Evolutionary conservation across 2,797 vertebrate species (phyloP).

Genomic region (Heliangelus exortis): DNA sequence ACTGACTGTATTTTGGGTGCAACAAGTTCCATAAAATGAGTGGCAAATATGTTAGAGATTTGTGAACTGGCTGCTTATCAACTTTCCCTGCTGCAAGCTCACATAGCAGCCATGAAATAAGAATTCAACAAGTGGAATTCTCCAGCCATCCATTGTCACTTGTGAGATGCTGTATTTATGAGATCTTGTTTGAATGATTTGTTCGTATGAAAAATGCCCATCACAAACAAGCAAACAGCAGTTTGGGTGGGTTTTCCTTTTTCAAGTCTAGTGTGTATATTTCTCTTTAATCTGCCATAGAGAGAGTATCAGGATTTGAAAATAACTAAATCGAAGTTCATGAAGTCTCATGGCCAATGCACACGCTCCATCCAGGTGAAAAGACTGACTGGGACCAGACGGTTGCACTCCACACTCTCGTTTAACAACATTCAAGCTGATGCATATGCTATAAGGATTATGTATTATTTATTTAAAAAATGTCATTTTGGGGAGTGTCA

Average conservation of each 20-base stretch:
- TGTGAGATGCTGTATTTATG: background rate
- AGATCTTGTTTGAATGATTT: background rate
- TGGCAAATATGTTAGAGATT: background rate
- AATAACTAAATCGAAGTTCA: background rate
- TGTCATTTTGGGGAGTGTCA: rapidly evolving
- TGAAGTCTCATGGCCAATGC: background rate
- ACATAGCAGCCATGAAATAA: background rate
- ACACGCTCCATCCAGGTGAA: background rate
- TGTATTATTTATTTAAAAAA: background rate
- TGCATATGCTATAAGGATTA: background rate
- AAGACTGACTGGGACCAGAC: background rate
- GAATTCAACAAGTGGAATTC: background rate
- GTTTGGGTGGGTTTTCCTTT: background rate
- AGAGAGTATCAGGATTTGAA: background rate
- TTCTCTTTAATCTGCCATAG: background rate
- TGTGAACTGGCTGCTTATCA: background rate
- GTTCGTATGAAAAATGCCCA: background rate
- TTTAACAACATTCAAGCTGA: background rate
- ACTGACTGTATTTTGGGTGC: background rate
- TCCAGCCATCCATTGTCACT: background rate
- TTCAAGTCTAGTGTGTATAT: background rate
- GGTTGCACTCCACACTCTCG: background rate
- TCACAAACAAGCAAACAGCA: background rate
- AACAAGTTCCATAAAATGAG: background rate
- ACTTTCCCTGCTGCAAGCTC: background rate